Evolutionary conservation across 2,797 vertebrate genomes (phyloP), one percentile per base, ranked within the genome.

Genomic region (Semotilus atromaculatus): DNA sequence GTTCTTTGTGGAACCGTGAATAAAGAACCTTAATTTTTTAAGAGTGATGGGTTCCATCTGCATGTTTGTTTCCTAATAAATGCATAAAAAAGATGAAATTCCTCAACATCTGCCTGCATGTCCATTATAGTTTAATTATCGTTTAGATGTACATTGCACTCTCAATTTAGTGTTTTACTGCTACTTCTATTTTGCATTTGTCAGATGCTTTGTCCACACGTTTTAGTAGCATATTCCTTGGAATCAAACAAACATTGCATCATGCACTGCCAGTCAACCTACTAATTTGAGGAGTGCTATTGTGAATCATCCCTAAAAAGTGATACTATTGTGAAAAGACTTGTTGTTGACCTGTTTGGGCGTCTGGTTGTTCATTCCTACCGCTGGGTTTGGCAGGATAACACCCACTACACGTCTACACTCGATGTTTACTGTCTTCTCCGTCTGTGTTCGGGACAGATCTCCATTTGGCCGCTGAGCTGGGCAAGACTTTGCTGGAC

Each of bases 381-480:
- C 84, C 2, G 21, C 58, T 74, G 75, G 14, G 53, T 38, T 38
- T 60, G n/a, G 55, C 84, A 85, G 84, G 82, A 85, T 90, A 82
- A 87, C 85, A 48, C 77, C 88, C 55, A 67, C 75, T 66, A 34
- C 34, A 34, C 21, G 76, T 43, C 45, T 83, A 29, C 3, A 76
- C 75, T 79, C 29, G 23, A 84, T 90, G 83, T 91, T 89, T 87
- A 70, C 73, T 48, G 80, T 86, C 45, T 86, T 82, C 64, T 85
- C n/a, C 62, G 29, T 31, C 74, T 78, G 31, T 85, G 73, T 85
- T 23, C 68, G 66, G 23, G 48, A 78, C 90, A 99, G 98, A 99
- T 93, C 96, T 99, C 88, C 97, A 99, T 84, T 96, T 99, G 93
- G 98, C 98, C 9, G 98, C 98, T 68, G 97, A 99, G 90, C 94